A percentile compares a stretch with the other conserved stretches of the same genome.
phyloP scores from a whole-genome alignment of 2,113 vertebrate species.

The Oxyura jamaicensis region DNA sequence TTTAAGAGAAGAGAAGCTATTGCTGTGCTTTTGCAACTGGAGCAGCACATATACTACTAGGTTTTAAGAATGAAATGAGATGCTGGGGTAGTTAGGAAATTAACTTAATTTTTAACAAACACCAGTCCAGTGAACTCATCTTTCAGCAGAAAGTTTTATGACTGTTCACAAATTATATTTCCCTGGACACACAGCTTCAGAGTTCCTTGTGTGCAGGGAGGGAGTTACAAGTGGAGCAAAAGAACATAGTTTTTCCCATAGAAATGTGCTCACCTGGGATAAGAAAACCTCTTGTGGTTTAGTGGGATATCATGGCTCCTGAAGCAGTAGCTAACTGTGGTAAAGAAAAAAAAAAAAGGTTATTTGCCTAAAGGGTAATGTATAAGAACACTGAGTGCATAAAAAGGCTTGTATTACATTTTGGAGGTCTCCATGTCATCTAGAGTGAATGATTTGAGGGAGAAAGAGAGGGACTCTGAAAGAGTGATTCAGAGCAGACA shows the following conservation, averaged over 20 bases:
- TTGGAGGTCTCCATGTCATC: neutral
- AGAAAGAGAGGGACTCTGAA: neutral
- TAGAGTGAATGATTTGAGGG: neutral
- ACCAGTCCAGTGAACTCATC: neutral
- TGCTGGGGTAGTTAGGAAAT: neutral
- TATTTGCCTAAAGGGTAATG: neutral
- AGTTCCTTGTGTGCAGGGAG: neutral
- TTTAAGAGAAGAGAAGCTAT: neutral
- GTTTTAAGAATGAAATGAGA: neutral
- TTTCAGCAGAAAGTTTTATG: neutral
- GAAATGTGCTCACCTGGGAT: neutral
- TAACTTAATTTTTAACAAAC: neutral
- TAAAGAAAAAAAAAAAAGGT: neutral
- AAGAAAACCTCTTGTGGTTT: neutral
- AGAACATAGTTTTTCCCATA: neutral
- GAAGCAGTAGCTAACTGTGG: neutral
- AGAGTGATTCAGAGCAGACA: neutral
- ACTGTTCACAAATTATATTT: neutral
- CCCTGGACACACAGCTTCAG: neutral
- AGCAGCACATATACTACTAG: neutral
- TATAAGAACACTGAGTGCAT: neutral
- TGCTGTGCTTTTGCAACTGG: neutral
- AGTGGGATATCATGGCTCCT: neutral
- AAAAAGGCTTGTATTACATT: neutral
- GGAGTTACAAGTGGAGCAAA: neutral